These are phyloP conservation scores for Diarsia dahlii DNA, from an alignment of 2,888 invertebrate species.

Conservation along the genomic window DNA sequence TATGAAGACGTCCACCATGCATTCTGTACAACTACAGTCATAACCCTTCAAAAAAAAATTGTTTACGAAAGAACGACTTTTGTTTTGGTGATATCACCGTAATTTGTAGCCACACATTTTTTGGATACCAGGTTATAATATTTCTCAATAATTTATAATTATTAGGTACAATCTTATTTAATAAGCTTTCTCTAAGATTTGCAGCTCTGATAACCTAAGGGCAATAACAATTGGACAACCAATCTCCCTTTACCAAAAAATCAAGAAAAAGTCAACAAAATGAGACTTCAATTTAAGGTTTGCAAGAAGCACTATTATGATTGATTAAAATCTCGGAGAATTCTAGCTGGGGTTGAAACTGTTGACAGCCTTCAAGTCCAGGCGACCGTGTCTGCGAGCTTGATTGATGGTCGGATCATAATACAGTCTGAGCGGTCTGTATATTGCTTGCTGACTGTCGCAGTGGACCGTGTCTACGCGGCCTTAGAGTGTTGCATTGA, in stretches of 20 bases:
- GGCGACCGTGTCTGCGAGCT: conserved; percentile 28
- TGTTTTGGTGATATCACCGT: too few species aligned
- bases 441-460: conserved; percentile 26
- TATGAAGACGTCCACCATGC: too few species aligned
- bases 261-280: neutral
- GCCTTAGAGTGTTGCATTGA: conserved; percentile 23
- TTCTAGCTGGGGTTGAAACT: conserved; percentile 7
- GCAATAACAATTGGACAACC: neutral
- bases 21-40: too few species aligned
- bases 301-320: conserved; percentile 4
- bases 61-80: too few species aligned
- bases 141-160: neutral
- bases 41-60: too few species aligned
- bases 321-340: conserved; percentile 18
- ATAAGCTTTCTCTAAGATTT: neutral
- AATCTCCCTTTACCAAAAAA: neutral
- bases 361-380: conserved; percentile 50
- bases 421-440: conserved; percentile 36
- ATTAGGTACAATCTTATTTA: neutral
- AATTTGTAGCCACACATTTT: too few species aligned
- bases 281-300: neutral
- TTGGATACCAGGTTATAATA: too few species aligned
- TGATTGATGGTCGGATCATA: conserved; percentile 57
- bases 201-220: neutral
- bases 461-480: conserved; percentile 16